Base-by-base conservation (phyloP, 2,113 vertebrate genomes). In the Ranitomeya imitator region DNA sequence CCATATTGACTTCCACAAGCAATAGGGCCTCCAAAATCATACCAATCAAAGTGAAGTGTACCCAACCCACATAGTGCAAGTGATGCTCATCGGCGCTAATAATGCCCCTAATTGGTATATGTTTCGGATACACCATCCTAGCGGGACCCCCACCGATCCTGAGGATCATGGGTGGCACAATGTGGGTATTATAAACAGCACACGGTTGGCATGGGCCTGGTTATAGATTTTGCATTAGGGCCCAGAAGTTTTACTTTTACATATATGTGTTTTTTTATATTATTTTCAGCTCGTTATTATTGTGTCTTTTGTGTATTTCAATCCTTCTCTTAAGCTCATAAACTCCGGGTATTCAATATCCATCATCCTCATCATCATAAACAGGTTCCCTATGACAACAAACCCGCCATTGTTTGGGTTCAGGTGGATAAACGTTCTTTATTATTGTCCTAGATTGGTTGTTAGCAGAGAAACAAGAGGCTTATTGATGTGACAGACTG, bases 371-470 rank as follows among this genome's bases (percentile, higher is more conserved):
- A 15, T 10, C 5, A 5, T 67, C 61, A 83, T n/a, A 67, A n/a
- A 23, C 7, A 23, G 18, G 63, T 52, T 67, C 31, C 81, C 81
- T 61, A 37, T 51, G 63, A 83, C 19, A 83, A 95, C 93, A 94
- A 95, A 92, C 92, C 91, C 85, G 18, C 90, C 90, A 95, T 95
- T 95, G 95, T 96, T 55, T 57, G 59, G 60, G 52, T 74, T 45
- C 13, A 21, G 23, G n/a, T 37, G 67, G 67, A 59, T 85, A 21
- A 26, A 51, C 21, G 16, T 14, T 51, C 6, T 2, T 82, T 63
- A 65, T 51, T 83, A 21, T 45, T 63, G n/a, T 55, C 14, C 15
- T 61, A 59, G 26, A 63, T 63, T 63, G 60, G 54, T 85, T 71
- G 23, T 55, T 19, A 84, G 23, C 23, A 2, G 18, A 14, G 15